Percentiles rank a stretch among this genome's conserved stretches.
These are phyloP conservation scores for Phocides pigmalion DNA, from an alignment of 1,140 invertebrate genomes.

Conservation along the genomic window DNA sequence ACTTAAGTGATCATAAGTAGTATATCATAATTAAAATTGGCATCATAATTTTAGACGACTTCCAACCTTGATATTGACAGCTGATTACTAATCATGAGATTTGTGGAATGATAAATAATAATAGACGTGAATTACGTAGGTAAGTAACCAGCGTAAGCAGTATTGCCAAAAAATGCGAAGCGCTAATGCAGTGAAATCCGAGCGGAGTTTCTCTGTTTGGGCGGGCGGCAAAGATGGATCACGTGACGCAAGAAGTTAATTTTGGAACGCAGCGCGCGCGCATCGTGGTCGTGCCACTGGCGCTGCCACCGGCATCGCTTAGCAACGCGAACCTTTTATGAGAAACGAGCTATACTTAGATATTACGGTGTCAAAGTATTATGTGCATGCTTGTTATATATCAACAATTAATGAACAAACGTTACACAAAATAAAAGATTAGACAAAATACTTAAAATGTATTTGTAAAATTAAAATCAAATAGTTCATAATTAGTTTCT, in stretches of 20 bases:
- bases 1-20: no score
- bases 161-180: slow-evolving; percentile 47
- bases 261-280: slow-evolving; percentile 74
- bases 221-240: slow-evolving; percentile 72
- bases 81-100: slow-evolving; percentile 18
- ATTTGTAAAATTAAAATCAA: no score
- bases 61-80: slow-evolving; percentile 40
- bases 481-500: no score
- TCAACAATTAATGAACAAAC: not conserved
- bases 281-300: slow-evolving; percentile 53
- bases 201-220: slow-evolving; percentile 82
- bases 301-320: slow-evolving; percentile 57
- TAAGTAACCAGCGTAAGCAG: slow-evolving; percentile 6
- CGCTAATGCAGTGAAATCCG: slow-evolving; percentile 69
- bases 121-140: slow-evolving; percentile 3
- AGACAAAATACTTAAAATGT: no score
- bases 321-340: slow-evolving; percentile 75
- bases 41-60: slow-evolving; percentile 5
- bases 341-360: slow-evolving; percentile 74
- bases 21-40: slow-evolving; percentile 1
- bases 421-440: no score
- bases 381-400: not conserved
- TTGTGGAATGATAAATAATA: slow-evolving; percentile 25
- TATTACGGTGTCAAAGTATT: slow-evolving; percentile 41
- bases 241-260: slow-evolving; percentile 73